These are phyloP conservation scores for Polyommatus iphigenia DNA, from an alignment of 2,888 invertebrate genomes.

Conservation along the genomic window DNA sequence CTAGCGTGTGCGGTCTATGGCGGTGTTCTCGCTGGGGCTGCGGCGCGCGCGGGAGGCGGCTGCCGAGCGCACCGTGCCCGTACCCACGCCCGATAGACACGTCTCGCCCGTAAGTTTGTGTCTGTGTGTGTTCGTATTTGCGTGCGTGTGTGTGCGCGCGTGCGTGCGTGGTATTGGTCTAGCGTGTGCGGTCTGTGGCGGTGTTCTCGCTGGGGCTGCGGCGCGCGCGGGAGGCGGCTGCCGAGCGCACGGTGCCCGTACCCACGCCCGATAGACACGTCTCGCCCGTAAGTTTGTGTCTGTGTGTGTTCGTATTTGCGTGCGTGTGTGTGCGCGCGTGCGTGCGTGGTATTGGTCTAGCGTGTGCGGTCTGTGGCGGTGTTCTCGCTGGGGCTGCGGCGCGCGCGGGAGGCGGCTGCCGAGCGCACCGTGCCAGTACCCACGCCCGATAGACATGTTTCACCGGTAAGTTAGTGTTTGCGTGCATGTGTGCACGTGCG, in stretches of 20 bases:
- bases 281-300: conserved; percentile 45
- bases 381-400: conserved; percentile 89
- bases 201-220: conserved; percentile 90
- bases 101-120: conserved; percentile 44
- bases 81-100: conserved; percentile 42
- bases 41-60: conserved; percentile 89
- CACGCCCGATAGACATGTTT: conserved; percentile 41
- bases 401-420: conserved; percentile 88
- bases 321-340: conserved; percentile 52
- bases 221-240: conserved; percentile 88
- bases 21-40: conserved; percentile 90
- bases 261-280: conserved; percentile 42
- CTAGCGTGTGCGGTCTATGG: conserved; percentile 91
- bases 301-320: no score
- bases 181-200: conserved; percentile 91
- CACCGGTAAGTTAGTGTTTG: conserved; percentile 47
- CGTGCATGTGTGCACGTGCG: conserved; percentile 56
- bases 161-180: conserved; percentile 87
- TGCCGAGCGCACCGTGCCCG: conserved; percentile 77
- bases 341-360: conserved; percentile 89
- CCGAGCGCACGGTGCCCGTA: conserved; percentile 74
- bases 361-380: conserved; percentile 92
- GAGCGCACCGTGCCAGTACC: conserved; percentile 71
- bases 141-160: conserved; percentile 49
- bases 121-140: conserved; percentile 37